Percentiles rank a stretch among this genome's conserved stretches.
Evolutionary conservation across 2,113 vertebrate species (phyloP).

Genomic region (rabbit (Oryctolagus cuniculus)): mOryCun1.1 NC_091435.1:59006501-59007000

Average conservation of each 20-base stretch:
- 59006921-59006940: not conserved
- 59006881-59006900: not conserved
- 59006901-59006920: not conserved
- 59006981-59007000: not conserved
- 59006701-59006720: not conserved
- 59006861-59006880: not conserved
- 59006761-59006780: not conserved
- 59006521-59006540: too few species aligned
- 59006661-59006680: not conserved
- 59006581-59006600: too few species aligned
- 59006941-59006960: not conserved
- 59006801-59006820: slow-evolving; percentile 40
- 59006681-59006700: not conserved
- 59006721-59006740: not conserved
- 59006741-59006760: not conserved
- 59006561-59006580: too few species aligned
- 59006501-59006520: too few species aligned
- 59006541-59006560: too few species aligned
- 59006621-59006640: too few species aligned
- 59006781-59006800: not conserved
- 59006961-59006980: not conserved
- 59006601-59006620: too few species aligned
- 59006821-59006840: not conserved
- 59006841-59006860: not conserved
- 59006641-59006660: not conserved